Base-by-base conservation (phyloP, 2,888 invertebrate genomes). In the Sialis lutaria region DNA sequence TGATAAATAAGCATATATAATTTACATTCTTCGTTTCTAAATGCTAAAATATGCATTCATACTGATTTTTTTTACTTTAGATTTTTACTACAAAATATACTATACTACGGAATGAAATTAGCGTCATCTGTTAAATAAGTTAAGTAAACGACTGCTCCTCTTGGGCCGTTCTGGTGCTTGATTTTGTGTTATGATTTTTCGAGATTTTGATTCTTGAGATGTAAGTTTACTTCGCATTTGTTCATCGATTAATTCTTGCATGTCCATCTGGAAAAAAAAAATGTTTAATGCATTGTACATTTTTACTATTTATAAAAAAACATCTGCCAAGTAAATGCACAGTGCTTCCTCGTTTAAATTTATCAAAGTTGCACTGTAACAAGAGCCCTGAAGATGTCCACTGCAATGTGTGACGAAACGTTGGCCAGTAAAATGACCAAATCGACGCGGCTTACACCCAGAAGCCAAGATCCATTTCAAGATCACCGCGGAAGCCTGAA, bases 191-290 rank as follows among this genome's bases (percentile, higher is more conserved):
- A 70, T 62, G 58, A 58, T 70, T 64, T 57, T 68, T 56, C 55
- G 56, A 43, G 59, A 53, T 46, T 71, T 68, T 56, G 74, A 65
- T 67, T 79, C 72, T 56, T 75, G 70, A 47, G 78, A 74, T 50
- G 80, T 76, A 55, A 93, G 69, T 68, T 91, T 90, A 58, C 77
- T 82, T 52, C 82, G 80, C 75, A 93, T 82, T 64, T 92, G 92
- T 58, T 91, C 90, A 56, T 91, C 87, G 50, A 93, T 74, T 40
- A 93, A 69, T 59, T 87, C 85, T 59, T 93, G 90, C 87, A 93
- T 90, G 64, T 93, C 92, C 80, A 90, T 87, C 84, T 91, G 72
- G 6, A 69, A 46, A 10, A 31, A 30, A 34, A 42, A 6, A 39
- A 6, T 34, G 6, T 33, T 8, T 13, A 50, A 34, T 22, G 4